Conservation (phyloP, 2,113 vertebrate genomes). For the Hypocryptadius cinnamomeus region DNA sequence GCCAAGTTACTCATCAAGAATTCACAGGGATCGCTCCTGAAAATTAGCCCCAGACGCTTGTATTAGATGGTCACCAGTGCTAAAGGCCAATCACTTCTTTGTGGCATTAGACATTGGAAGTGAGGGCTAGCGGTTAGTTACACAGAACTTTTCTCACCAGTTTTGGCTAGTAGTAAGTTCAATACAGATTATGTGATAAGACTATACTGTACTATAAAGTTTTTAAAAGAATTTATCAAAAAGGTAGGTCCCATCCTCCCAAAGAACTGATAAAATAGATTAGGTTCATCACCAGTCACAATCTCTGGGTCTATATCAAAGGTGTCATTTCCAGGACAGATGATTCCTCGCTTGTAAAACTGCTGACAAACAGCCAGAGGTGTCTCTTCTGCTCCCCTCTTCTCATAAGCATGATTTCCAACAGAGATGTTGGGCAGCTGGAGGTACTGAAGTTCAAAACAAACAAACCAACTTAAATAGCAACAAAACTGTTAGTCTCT, state of each 20-base stretch:
- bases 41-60: neutral
- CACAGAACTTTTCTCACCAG: neutral
- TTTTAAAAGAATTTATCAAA: neutral
- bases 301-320: conserved; percentile 87
- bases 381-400: conserved; percentile 53
- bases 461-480: neutral
- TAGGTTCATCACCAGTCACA: conserved; percentile 76
- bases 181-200: neutral
- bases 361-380: conserved; percentile 84
- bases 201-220: neutral
- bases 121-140: neutral
- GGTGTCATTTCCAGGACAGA: conserved; percentile 83
- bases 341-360: conserved; percentile 79
- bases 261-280: neutral
- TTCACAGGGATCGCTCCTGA: neutral
- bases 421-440: conserved; percentile 78
- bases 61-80: neutral
- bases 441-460: conserved; percentile 73
- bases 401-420: conserved; percentile 86
- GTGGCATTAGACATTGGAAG: neutral
- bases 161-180: neutral
- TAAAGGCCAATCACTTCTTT: neutral
- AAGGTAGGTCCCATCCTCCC: neutral
- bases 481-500: neutral
- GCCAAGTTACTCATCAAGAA: neutral